Evolutionary conservation across 1,140 invertebrate species (phyloP), one percentile per base, ranked within the genome.

Genomic region (Macrocentrus cingulum): DNA sequence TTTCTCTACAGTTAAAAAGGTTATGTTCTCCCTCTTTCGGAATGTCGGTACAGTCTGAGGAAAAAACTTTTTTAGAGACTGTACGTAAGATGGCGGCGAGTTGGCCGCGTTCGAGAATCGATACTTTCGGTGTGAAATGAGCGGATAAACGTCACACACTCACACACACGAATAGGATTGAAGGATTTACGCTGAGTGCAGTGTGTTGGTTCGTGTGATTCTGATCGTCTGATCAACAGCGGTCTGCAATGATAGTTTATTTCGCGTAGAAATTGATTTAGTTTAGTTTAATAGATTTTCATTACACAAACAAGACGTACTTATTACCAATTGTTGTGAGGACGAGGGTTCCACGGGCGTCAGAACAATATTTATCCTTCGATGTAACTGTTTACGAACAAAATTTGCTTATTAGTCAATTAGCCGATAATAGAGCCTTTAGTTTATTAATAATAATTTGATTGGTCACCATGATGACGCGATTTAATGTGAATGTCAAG

Each of bases 401-500:
- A 13, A 55, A 29, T 5, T 29, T 9, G 29, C 25, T n/a, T n/a
- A n/a, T n/a, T 56, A 48, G 54, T 56, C 29, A 22, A 48, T 25
- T 41, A 56, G 44, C 36, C 44, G 44, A 22, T 34, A 9, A 29
- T 29, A 48, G 46, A 56, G 39, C n/a, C n/a, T 39, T 18, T 56
- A 44, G 23, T 19, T 48, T 39, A 20, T 15, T 7, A 15, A 48
- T 49, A 25, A 7, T 8, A 18, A 25, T 46, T 44, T 49, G 49
- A 18, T 8, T 42, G 2, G 11, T 41, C 13, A 19, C 29, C 45
- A 53, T n/a, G n/a, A 60, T 62, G 61, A 29, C 56, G 44, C 76
- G 79, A 56, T 77, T 82, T 72, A 77, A 82, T 69, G 70, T 85
- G 60, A 82, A 87, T 72, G 80, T 83, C 49, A 82, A 89, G 71